Base-by-base conservation (phyloP, 2,888 invertebrate species). In the Linnaemya vulpina region DNA sequence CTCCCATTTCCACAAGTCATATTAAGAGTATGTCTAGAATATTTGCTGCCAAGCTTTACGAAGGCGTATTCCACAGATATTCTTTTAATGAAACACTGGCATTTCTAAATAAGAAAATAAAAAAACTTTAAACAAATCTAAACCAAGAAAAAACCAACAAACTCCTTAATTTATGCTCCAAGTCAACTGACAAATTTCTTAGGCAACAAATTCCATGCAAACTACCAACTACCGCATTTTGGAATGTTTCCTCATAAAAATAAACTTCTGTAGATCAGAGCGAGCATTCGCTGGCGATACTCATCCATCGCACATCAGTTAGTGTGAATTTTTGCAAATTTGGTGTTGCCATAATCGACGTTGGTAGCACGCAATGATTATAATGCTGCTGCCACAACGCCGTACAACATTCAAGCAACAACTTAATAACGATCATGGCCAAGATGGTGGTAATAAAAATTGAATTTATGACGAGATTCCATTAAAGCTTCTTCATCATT, bases 391-490 rank as follows among this genome's bases (percentile, higher is more conserved):
- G 46, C 38, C 15, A 25, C 35, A 4, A 55, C 46, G 46, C 13
- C 43, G 43, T 43, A 46, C 62, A 46, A 40, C 43, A 53, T 43
- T 17, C 46, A 4, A 55, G 5, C 38, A 22, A 65, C 49, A 68
- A 53, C 60, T 58, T 53, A 40, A 67, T 60, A 40, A 51, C 43
- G 67, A 30, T 65, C 30, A 11, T 60, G 51, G 88, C 89, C 88
- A 88, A 90, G 68, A 68, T 75, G 87, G 88, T 87, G 87, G 89
- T 87, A 89, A 91, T 91, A 91, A 91, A 91, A 89, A 88, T 88
- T 88, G 89, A 91, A 91, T 91, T 91, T 91, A 91, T 91, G 91
- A 90, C 91, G 89, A 90, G 90, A 90, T 90, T 91, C 91, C 91
- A 91, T 91, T 91, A 91, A 91, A 90, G 89, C 89, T 90, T 89